Base-by-base conservation (phyloP, 53 echinoderm and acorn worm genomes). In the Echinometra lucunter region DNA sequence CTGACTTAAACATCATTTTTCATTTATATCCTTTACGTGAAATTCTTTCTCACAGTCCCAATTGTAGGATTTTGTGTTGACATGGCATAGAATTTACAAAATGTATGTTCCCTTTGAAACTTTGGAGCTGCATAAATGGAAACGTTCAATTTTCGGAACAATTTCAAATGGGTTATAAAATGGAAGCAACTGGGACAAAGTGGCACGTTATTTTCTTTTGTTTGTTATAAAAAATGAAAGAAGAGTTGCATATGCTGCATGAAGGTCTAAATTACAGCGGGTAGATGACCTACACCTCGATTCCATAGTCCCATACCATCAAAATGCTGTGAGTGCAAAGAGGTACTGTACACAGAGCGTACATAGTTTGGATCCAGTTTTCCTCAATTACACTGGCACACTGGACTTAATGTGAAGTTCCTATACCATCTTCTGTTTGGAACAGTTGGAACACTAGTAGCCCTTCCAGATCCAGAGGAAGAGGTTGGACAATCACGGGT, bases 211-310 rank as follows among this genome's bases (percentile, higher is more conserved):
- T 78, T 72, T 78, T 16, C 40, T 6, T 78, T 78, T 40, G 21
- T n/a, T n/a, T n/a, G n/a, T n/a, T n/a, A n/a, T n/a, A 42, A 78
- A 78, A 78, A 42, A 78, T 78, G 78, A 78, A 78, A 78, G 78
- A 78, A 19, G 78, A 78, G 42, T 78, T 38, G 42, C 78, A 78
- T 42, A 42, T 75, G 23, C 78, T 6, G 42, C 42, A 40, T 78
- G 3, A 18, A 38, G n/a, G 23, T 78, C 21, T 75, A 75, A 34
- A 30, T 66, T 66, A 67, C 30, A 67, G 1, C 4, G 67, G 38
- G 42, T 78, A 78, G 40, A 1, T 74, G 9, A 4, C 7, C 53
- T 13, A 34, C 32, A 72, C 32, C 32, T 72, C 15, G 42, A 42
- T 18, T 78, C 5, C 78, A 56, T 56, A 40, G 78, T 42, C 78